Evolutionary conservation across 2,888 invertebrate genomes (phyloP).

Genomic region (Nasonia oneida): DNA sequence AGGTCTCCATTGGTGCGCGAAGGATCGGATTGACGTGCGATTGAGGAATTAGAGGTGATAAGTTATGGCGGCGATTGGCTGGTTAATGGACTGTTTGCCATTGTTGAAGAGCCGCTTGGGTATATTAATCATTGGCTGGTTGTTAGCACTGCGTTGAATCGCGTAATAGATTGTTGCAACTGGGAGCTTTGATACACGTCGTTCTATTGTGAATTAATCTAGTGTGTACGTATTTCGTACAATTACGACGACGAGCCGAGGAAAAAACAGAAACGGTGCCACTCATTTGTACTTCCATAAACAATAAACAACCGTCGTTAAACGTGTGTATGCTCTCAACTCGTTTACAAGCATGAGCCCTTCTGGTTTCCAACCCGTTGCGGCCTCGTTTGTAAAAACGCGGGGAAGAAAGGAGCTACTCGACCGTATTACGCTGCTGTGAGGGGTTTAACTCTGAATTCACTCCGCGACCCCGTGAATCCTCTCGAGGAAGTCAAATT

Average conservation of each 20-base stretch:
- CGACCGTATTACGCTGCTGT: background rate
- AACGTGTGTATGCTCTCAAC: background rate
- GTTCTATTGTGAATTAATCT: background rate
- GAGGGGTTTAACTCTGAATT: too few relatives aligned
- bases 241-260: background rate
- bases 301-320: background rate
- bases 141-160: background rate
- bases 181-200: background rate
- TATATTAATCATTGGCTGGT: background rate
- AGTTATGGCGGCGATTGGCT: background rate
- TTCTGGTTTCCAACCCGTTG: background rate
- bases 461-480: background rate
- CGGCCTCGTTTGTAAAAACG: background rate
- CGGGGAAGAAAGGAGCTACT: background rate
- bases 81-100: background rate
- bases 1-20: background rate
- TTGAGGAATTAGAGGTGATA: slow-evolving; percentile 13
- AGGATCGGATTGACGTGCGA: background rate
- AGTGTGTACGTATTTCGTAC: background rate
- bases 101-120: background rate
- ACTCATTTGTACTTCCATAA: background rate
- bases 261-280: background rate
- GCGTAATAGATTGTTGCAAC: background rate
- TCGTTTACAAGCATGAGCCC: background rate
- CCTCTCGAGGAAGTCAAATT: background rate